These are phyloP conservation scores for Onychorhynchus coronatus DNA, from an alignment of 2,113 vertebrate species.

Conservation along the genomic window DNA sequence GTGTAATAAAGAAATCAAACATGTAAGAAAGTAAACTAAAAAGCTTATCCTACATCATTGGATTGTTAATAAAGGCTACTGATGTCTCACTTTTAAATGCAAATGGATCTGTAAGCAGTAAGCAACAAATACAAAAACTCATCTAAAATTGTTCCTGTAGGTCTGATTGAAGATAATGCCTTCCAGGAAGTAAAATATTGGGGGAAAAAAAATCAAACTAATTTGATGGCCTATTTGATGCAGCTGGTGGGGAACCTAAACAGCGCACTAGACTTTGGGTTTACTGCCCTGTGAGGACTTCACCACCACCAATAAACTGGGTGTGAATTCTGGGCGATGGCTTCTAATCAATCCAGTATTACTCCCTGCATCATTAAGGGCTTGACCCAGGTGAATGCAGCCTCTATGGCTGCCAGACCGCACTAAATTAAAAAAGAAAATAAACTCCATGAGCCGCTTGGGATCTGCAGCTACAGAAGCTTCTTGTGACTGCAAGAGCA, in stretches of 20 bases:
- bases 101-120: not conserved
- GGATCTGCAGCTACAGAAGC: not conserved
- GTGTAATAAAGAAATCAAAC: constrained; percentile 50
- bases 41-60: constrained; percentile 41
- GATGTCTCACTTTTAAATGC: constrained; percentile 38
- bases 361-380: not conserved
- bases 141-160: not conserved
- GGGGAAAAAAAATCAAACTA: not conserved
- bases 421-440: constrained; percentile 36
- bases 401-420: not conserved
- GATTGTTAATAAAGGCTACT: constrained; percentile 38
- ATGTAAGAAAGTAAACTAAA: constrained; percentile 60
- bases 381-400: not conserved
- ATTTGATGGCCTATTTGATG: constrained; percentile 31
- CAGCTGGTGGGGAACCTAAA: constrained; percentile 42
- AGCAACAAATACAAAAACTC: constrained; percentile 3
- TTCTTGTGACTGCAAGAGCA: not conserved
- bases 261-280: constrained; percentile 8
- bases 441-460: not conserved
- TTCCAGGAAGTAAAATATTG: not conserved
- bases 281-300: constrained; percentile 56
- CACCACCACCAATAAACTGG: constrained; percentile 54
- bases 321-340: constrained; percentile 37
- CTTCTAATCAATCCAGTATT: constrained; percentile 29
- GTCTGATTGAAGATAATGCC: not conserved